These are phyloP conservation scores for Etia nguti DNA, from an alignment of 2,113 vertebrate genomes.

Conservation along the genomic window DNA sequence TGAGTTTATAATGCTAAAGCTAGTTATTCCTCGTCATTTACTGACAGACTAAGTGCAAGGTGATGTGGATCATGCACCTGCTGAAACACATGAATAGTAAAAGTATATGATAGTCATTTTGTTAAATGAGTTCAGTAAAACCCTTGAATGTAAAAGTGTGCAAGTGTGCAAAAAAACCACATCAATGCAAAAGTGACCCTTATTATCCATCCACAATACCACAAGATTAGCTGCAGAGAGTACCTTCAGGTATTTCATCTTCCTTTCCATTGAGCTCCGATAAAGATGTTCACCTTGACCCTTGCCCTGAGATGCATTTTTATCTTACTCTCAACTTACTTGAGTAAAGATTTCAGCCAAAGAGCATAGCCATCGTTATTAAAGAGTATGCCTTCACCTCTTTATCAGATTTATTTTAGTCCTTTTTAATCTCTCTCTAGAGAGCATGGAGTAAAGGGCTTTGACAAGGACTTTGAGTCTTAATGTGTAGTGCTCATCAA, in stretches of 20 bases:
- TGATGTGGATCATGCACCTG: not conserved
- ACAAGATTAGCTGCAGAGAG: not conserved
- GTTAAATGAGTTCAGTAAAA: not conserved
- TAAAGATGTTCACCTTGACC: slow-evolving; percentile 17
- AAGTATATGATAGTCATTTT: not conserved
- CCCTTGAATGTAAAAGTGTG: not conserved
- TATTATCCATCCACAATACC: not conserved
- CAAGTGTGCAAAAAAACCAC: not conserved
- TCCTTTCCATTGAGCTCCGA: not conserved
- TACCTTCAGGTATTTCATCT: not conserved
- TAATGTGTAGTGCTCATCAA: not conserved
- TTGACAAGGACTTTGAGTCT: not conserved
- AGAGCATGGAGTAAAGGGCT: not conserved
- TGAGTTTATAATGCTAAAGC: not conserved
- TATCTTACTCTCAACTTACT: not conserved
- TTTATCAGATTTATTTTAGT: slow-evolving; percentile 21
- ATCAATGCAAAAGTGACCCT: not conserved
- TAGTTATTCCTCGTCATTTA: not conserved
- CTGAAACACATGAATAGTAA: not conserved
- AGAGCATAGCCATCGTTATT: not conserved
- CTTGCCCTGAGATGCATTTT: not conserved
- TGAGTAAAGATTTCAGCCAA: not conserved
- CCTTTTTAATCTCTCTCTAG: slow-evolving; percentile 24
- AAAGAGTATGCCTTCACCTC: not conserved
- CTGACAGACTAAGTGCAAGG: not conserved